Conservation (phyloP, 64 coral and sea anemone genomes). For the Montipora capricornis region DNA sequence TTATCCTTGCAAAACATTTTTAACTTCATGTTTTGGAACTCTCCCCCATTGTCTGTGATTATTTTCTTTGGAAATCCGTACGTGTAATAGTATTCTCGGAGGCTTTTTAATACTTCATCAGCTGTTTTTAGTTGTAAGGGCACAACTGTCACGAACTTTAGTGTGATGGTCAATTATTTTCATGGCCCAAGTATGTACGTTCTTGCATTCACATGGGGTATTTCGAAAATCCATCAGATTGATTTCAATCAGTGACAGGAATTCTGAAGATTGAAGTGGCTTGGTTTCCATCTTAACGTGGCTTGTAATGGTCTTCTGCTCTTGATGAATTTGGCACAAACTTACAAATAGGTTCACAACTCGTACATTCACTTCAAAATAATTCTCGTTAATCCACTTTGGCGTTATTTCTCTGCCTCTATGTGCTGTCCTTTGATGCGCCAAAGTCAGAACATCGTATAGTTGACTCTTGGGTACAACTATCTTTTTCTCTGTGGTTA, state of each 20-base stretch:
- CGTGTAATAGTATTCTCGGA: not conserved
- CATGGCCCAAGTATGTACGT: constrained; percentile 13
- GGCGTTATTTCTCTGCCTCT: constrained; percentile 37
- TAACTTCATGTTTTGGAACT: constrained; percentile 5
- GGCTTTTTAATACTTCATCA: not conserved
- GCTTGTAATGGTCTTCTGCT: constrained; percentile 22
- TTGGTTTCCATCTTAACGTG: constrained; percentile 32
- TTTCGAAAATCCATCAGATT: constrained; percentile 47
- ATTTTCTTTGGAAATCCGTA: constrained; percentile 53
- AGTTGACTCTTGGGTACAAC: constrained; percentile 27
- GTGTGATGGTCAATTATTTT: constrained; percentile 53
- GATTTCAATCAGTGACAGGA: constrained; percentile 29
- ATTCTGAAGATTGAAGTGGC: constrained; percentile 13
- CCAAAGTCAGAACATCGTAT: constrained; percentile 18
- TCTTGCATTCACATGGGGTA: constrained; percentile 4
- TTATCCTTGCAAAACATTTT: constrained; percentile 11
- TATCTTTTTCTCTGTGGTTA: constrained; percentile 2
- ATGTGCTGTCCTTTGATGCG: constrained; percentile 41
- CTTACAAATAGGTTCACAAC: constrained; percentile 21
- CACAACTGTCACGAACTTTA: not conserved
- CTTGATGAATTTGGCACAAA: constrained; percentile 28
- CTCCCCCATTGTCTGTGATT: constrained; percentile 24
- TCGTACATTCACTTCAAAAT: not conserved
- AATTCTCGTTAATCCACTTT: constrained; percentile 54
- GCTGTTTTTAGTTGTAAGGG: constrained; percentile 21